A percentile compares a stretch with the other conserved stretches of the same genome.
Evolutionary conservation across 1,140 invertebrate genomes (phyloP).

Genomic region (Heliconius hermathena): DNA sequence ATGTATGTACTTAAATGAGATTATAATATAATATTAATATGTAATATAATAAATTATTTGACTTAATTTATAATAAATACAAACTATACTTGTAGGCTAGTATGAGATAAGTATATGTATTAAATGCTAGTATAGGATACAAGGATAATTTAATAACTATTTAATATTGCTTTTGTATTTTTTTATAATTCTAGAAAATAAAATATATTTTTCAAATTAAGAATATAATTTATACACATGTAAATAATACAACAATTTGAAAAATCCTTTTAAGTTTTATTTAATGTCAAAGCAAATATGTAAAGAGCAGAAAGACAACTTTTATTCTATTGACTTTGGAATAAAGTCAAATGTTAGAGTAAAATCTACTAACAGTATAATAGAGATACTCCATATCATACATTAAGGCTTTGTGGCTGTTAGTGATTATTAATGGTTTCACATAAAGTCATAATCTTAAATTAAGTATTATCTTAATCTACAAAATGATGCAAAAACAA

Average conservation of each 20-base stretch:
- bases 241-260: neutral
- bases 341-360: neutral
- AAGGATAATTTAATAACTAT: neutral
- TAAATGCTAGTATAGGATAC: neutral
- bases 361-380: neutral
- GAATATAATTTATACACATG: neutral
- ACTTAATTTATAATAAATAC: neutral
- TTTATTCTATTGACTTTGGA: neutral
- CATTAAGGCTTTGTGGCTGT: neutral
- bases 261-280: neutral
- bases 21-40: neutral
- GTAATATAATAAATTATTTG: neutral
- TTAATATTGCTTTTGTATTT: neutral
- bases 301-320: neutral
- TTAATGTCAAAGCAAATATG: neutral
- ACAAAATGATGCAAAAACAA: neutral
- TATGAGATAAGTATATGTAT: neutral
- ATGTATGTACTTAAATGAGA: conserved; percentile 1
- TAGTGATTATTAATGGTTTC: neutral
- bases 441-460: neutral
- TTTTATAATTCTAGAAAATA: neutral
- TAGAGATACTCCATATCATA: neutral
- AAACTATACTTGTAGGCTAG: neutral
- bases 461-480: no score
- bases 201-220: neutral